phyloP scores from a whole-genome alignment of 1,140 invertebrate genomes.

The Saccostrea cuccullata region DNA sequence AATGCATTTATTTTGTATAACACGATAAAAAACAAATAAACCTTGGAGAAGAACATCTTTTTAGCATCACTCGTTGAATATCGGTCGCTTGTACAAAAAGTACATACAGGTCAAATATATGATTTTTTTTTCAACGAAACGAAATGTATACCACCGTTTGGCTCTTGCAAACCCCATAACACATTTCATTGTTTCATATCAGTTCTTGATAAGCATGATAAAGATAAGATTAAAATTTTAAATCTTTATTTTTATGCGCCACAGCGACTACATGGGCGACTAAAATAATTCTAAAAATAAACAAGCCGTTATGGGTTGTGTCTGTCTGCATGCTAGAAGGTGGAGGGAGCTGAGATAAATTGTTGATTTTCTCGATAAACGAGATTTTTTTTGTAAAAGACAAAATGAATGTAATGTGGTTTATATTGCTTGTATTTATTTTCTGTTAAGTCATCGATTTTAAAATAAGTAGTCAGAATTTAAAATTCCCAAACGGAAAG shows the following conservation, averaged over 20 bases:
- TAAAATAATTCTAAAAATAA: conserved; percentile 32
- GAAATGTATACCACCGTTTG: background rate
- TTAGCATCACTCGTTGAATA: background rate
- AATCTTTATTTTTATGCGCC: conserved; percentile 12
- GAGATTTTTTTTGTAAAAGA: background rate
- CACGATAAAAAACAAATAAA: too few relatives aligned
- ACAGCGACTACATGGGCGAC: background rate
- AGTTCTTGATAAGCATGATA: background rate
- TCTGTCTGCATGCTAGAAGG: background rate
- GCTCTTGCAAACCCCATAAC: background rate
- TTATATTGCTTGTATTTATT: background rate
- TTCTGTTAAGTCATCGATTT: background rate
- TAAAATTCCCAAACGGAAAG: background rate
- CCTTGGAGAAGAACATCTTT: background rate
- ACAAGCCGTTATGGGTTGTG: conserved; percentile 16
- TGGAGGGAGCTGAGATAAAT: background rate
- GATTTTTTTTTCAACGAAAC: background rate
- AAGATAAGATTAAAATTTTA: background rate
- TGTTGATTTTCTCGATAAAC: conserved; percentile 22
- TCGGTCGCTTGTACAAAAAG: background rate
- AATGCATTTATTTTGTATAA: too few relatives aligned
- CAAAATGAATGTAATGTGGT: background rate
- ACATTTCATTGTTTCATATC: background rate
- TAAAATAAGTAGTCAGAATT: background rate
- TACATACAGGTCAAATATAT: background rate